Base-by-base conservation (phyloP, 2,113 vertebrate species). In the Oxyura jamaicensis region DNA sequence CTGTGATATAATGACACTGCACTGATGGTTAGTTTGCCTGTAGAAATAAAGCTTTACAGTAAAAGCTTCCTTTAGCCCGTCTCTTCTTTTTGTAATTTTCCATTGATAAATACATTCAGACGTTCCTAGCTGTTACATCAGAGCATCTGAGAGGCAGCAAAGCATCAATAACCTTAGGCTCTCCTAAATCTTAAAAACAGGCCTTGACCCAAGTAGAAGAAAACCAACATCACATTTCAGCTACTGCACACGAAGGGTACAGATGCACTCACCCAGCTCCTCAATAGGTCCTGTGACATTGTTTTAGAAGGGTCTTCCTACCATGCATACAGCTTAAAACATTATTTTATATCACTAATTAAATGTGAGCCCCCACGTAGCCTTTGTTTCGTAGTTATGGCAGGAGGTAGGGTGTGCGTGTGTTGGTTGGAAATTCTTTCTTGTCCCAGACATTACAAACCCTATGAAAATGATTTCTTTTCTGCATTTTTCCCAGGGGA, bases 301-400 rank as follows among this genome's bases (percentile, higher is more conserved):
- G 9, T 25, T 78, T 50, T 42, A 68, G n/a, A 85, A 31, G 46
- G 26, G 10, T 4, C 53, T 89, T 76, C 36, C 26, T 55, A 26
- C 42, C 13, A 7, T 2, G 0, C 6, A 16, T 36, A 41, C 10
- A n/a, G 20, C 56, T 90, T 4, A 0, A 44, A 80, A 59, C 0
- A 0, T 63, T 73, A 36, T 50, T 50, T 73, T 50, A 4, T 44
- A 20, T 66, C 48, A 11, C 31, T 55, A 7, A 44, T 44, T 80
- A 66, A 83, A 53, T 41, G 14, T 25, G 4, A 48, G 59, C 22
- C 41, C 25, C 11, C 17, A 20, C 0, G 0, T 63, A 52, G 35
- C 35, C 36, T 81, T 74, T 84, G 13, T 26, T 23, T 77, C n/a
- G 8, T 21, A 79, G 28, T 77, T 92, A 73, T 58, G 28, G 48